Base-by-base conservation (phyloP, 2,797 vertebrate genomes). In the Diplodus sargus region DNA sequence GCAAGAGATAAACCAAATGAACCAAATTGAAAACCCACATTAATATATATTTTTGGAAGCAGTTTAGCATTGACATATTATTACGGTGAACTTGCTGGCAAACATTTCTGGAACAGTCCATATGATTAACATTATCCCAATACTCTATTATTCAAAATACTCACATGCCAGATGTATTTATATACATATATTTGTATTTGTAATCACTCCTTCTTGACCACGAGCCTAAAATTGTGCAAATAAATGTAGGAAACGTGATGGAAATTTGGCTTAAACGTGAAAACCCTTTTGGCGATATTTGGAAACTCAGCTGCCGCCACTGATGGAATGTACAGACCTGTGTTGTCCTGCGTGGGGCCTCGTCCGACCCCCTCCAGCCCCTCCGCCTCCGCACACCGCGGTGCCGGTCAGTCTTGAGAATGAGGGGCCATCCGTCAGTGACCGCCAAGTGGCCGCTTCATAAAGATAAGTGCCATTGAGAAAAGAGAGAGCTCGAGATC, bases 381-480 rank as follows among this genome's bases (percentile, higher is more conserved):
- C 68, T 51, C 64, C 17, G 9, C 22, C 65, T 57, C 61, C 3
- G 17, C 23, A 14, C 68, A 1, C 12, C 0, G 18, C 0, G 77
- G 86, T 85, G 88, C 89, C 85, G 7, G 23, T 66, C 73, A 62
- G 85, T 91, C 86, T 81, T 88, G 71, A 81, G 78, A 81, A 69
- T 39, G 74, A 87, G 68, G 58, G 60, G 52, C 52, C 81, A 58
- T 73, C 76, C 14, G 4, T 76, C 73, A 56, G 65, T 69, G 79
- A 65, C 49, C 22, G 53, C 60, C 53, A 88, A 88, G 85, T 85
- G 85, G 69, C 58, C 34, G 16, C 74, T 87, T 90, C 86, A 87
- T 83, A 52, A 84, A 86, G 83, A 74, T 75, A 72, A 74, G 69
- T 61, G 84, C 77, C 76, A 65, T 79, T 74, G 30, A 69, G 53